Percentiles rank a stretch among this genome's conserved stretches.
Evolutionary conservation across 2,113 vertebrate genomes (phyloP).

Genomic region (Pheucticus melanocephalus): DNA sequence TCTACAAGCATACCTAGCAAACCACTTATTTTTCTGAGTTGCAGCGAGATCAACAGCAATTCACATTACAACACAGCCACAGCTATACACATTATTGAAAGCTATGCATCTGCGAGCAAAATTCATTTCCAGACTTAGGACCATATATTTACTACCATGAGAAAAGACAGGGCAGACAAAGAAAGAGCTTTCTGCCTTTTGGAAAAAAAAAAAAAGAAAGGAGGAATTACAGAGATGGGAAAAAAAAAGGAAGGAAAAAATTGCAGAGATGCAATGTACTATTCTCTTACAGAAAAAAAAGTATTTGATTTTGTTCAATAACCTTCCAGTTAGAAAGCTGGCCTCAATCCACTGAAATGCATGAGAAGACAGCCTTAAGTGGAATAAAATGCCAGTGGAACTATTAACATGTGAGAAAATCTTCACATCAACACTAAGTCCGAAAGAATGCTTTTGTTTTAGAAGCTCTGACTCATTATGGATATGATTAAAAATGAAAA

Average conservation of each 20-base stretch:
- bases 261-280: neutral
- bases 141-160: neutral
- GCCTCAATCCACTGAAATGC: slow-evolving; percentile 5
- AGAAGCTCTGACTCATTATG: neutral
- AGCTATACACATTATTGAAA: neutral
- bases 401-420: neutral
- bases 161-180: neutral
- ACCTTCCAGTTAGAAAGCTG: neutral
- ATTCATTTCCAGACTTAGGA: slow-evolving; percentile 8
- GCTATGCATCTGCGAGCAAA: slow-evolving; percentile 25
- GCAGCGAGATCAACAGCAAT: neutral
- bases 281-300: neutral
- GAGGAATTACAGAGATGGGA: neutral
- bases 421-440: neutral
- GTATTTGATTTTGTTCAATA: neutral
- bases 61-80: neutral
- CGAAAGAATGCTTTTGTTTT: neutral
- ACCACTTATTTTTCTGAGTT: slow-evolving; percentile 10
- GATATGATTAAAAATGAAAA: neutral
- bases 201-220: neutral
- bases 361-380: neutral
- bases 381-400: neutral
- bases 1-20: neutral
- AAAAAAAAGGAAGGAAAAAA: neutral
- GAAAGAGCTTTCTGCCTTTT: neutral